Evolutionary conservation across 2,888 invertebrate genomes (phyloP), one percentile per base, ranked within the genome.

Genomic region (Epicampocera succincta): DNA sequence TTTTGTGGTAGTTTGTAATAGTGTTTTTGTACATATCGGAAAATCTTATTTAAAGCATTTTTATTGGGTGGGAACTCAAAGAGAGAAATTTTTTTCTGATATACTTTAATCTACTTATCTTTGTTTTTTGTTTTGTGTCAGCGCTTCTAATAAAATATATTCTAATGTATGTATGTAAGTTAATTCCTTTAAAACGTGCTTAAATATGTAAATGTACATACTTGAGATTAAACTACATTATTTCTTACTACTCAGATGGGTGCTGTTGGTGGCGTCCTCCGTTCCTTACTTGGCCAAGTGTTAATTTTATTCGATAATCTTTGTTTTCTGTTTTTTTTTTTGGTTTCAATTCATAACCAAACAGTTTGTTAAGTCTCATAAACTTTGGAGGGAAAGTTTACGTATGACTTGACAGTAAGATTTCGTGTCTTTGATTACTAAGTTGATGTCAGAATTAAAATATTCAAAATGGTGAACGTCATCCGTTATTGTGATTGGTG

Each of bases 391-490:
- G 0, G 17, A 69, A 76, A 76, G 76, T 76, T 76, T 76, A 69
- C 61, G 17, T 25, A 8, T 54, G 76, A 76, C 69, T 61, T 61
- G 33, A 69, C 76, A 69, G 9, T 42, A 61, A 40, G 38, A 61
- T 44, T 11, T 76, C 69, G 76, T 76, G 76, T 69, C 76, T 76
- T 76, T 76, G 76, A 76, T 76, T 76, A 76, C 76, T 48, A 76
- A 76, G 76, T 61, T 76, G 76, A 76, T 76, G 76, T 76, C 76
- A 76, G 76, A 76, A 76, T 76, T 76, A 76, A 69, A 54, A 76
- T 76, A 76, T 76, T 76, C 76, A 76, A 76, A 76, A 76, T 76
- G 76, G 46, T 68, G 76, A 76, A 76, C 69, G 46, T 11, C 33
- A 61, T 61, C 69, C 76, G 54, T 69, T 61, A 17, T 33, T 63